Percentiles rank a stretch among this genome's conserved stretches.
phyloP scores from a whole-genome alignment of 1,140 invertebrate genomes.

The Euschistus heros region DNA sequence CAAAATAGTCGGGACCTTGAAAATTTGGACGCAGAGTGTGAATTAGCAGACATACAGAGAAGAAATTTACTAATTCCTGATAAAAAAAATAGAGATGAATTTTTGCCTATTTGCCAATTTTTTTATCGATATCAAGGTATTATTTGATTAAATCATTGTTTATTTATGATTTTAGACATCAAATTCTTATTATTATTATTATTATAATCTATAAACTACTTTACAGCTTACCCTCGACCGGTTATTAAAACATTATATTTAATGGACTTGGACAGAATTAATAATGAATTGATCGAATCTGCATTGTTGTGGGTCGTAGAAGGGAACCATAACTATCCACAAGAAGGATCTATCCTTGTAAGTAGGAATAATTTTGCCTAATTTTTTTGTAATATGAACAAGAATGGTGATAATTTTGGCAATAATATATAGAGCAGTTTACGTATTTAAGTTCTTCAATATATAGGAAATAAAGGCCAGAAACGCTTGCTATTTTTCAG shows the following conservation, averaged over 20 bases:
- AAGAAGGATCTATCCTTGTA: constrained; percentile 58
- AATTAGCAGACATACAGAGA: constrained; percentile 46
- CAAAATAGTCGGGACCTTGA: constrained; percentile 38
- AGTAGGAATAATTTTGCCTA: no score
- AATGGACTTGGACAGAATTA: constrained; percentile 66
- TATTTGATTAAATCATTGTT: constrained; percentile 21
- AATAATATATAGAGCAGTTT: no score
- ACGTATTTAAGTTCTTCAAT: no score
- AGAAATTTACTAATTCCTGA: constrained; percentile 41
- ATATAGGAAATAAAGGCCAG: no score
- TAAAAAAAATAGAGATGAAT: constrained; percentile 52
- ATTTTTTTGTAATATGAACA: no score
- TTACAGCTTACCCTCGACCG: constrained; percentile 43
- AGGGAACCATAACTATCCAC: constrained; percentile 58
- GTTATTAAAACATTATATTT: constrained; percentile 64
- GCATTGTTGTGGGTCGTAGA: constrained; percentile 51
- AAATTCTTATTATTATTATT: no score
- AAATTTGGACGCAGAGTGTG: constrained; percentile 44
- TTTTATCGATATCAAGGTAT: constrained; percentile 45
- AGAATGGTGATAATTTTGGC: no score
- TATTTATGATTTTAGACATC: background rate
- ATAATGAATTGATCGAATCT: constrained; percentile 65
- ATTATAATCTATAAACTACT: background rate
- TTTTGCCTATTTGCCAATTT: constrained; percentile 51
- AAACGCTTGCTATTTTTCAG: no score